Evolutionary conservation across 2,113 vertebrate species (phyloP).

Genomic region (Gorsachius goisagi): DNA sequence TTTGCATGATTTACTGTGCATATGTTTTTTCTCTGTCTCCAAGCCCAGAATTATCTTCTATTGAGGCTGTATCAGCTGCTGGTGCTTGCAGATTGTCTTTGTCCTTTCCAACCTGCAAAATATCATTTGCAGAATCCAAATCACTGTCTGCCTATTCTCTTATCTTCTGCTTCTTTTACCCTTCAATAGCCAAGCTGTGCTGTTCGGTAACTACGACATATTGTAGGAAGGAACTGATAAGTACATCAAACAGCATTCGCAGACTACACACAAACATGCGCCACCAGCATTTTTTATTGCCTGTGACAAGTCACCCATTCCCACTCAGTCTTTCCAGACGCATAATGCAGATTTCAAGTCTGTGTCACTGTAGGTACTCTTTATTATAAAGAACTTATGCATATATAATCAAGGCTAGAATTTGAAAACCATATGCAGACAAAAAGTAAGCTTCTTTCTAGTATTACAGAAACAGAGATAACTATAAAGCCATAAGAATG

Average conservation of each 20-base stretch:
- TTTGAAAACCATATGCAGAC: neutral
- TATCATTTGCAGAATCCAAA: constrained; percentile 63
- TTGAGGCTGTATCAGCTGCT: constrained; percentile 45
- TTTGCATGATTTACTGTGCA: constrained; percentile 50
- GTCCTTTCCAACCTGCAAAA: constrained; percentile 65
- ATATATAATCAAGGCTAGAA: neutral
- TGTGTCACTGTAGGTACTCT: neutral
- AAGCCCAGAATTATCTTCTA: constrained; percentile 56
- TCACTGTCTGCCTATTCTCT: constrained; percentile 51
- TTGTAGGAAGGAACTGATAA: constrained; percentile 62
- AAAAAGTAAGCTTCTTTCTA: neutral
- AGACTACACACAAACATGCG: constrained; percentile 38
- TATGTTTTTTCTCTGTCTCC: constrained; percentile 16
- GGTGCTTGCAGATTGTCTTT: constrained; percentile 47
- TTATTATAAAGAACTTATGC: neutral
- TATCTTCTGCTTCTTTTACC: constrained; percentile 46
- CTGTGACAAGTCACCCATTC: constrained; percentile 42
- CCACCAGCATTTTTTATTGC: constrained; percentile 30
- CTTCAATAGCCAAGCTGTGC: constrained; percentile 53
- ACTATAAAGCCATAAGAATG: neutral
- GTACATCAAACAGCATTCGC: constrained; percentile 56
- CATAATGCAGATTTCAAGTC: constrained; percentile 40
- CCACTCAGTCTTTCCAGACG: neutral
- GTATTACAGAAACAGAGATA: neutral
- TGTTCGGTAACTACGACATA: constrained; percentile 26